These are phyloP conservation scores for Philonicus albiceps DNA, from an alignment of 2,888 invertebrate species.

Conservation along the genomic window DNA sequence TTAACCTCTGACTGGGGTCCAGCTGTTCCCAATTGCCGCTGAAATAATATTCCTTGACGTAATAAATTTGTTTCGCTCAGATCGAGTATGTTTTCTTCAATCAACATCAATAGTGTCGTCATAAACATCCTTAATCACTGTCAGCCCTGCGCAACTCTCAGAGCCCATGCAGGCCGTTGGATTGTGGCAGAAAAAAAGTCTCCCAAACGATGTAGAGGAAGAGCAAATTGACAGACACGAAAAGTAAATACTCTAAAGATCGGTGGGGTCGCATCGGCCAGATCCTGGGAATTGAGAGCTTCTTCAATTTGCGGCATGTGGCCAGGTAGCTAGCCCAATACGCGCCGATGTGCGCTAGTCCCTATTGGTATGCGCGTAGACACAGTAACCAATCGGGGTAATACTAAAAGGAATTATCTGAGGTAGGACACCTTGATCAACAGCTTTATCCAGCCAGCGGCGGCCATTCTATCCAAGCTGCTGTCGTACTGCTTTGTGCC, in stretches of 20 bases:
- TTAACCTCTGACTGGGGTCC: neutral
- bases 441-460: neutral
- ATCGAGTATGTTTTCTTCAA: slow-evolving; percentile 29
- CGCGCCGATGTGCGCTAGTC: neutral
- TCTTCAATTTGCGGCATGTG: slow-evolving; percentile 12
- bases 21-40: slow-evolving; percentile 29
- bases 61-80: neutral
- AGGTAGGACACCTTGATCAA: slow-evolving; percentile 14
- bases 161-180: too few relatives aligned
- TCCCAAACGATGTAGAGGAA: neutral
- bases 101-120: slow-evolving; percentile 42
- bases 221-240: slow-evolving; percentile 27
- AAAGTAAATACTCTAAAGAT: slow-evolving; percentile 18
- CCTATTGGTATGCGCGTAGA: neutral
- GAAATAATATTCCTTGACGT: slow-evolving; percentile 14
- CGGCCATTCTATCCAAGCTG: neutral
- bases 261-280: neutral
- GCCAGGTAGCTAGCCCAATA: slow-evolving; percentile 17
- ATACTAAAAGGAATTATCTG: slow-evolving; percentile 3
- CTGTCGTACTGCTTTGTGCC: neutral
- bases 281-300: slow-evolving; percentile 28
- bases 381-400: neutral
- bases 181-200: neutral
- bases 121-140: slow-evolving; percentile 44
- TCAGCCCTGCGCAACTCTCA: slow-evolving; percentile 7